Evolutionary conservation across 1,140 invertebrate genomes (phyloP), one percentile per base, ranked within the genome.

Genomic region (Patella vulgata): DNA sequence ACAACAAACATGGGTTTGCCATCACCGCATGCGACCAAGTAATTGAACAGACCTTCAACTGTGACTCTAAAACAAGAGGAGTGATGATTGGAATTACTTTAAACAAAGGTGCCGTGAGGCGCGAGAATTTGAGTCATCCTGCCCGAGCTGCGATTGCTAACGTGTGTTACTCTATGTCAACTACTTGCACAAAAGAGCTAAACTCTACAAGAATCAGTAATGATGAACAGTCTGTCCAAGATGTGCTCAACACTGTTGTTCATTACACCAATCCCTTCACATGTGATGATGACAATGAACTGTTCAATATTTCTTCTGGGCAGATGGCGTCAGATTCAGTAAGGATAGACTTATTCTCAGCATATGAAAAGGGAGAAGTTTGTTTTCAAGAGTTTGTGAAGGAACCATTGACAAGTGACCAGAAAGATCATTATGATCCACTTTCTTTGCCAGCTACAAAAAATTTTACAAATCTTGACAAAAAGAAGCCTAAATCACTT

Each of bases 41-140:
- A 12, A 47, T 47, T 47, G 44, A 47, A 47, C 44, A 47, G 21
- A 47, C 44, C 11, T 47, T 9, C 21, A 47, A 47, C 44, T 9
- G 21, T 14, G 11, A 47, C 23, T 14, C 44, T 14, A 47, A 47
- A 21, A 21, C 44, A 11, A 47, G 21, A 47, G 44, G 44, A 12
- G 44, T 11, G 23, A 9, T 47, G 21, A 47, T 21, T 14, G 44
- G 44, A 11, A 47, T 47, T 12, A 47, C 44, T 21, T 21, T 47
- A 11, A 47, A 47, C 44, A 47, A 47, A 21, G 44, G 11, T 14
- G 44, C 44, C 11, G 44, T 47, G 21, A 11, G 21, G 11, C 44
- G n/a, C n/a, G n/a, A n/a, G n/a, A n/a, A n/a, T n/a, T n/a, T n/a
- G n/a, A n/a, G n/a, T n/a, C n/a, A n/a, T n/a, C n/a, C n/a, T n/a